Evolutionary conservation across 2,888 invertebrate species (phyloP).

Genomic region (Fragum fragum): DNA sequence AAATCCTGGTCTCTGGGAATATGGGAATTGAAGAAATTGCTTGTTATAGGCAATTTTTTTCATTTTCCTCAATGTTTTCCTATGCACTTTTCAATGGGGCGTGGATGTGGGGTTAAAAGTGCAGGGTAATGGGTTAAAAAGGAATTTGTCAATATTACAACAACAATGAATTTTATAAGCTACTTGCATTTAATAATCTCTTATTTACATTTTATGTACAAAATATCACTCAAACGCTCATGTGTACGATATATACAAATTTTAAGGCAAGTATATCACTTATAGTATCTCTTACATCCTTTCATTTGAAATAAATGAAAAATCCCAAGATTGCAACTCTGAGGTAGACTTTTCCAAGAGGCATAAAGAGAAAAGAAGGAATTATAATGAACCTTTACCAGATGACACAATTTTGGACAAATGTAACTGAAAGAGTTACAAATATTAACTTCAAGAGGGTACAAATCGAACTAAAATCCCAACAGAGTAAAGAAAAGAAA

Average conservation of each 20-base stretch:
- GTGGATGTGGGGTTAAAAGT: too few species aligned
- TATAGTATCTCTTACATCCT: background rate
- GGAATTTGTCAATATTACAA: too few species aligned
- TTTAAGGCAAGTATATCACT: slow-evolving; percentile 2
- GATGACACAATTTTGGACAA: too few species aligned
- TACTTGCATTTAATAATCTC: slow-evolving; percentile 6
- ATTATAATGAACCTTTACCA: too few species aligned
- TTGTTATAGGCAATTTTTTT: background rate
- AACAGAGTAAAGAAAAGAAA: too few species aligned
- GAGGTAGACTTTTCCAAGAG: background rate
- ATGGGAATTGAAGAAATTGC: slow-evolving; percentile 6
- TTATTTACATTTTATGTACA: slow-evolving; percentile 1
- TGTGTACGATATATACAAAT: background rate
- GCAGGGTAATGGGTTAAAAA: too few species aligned
- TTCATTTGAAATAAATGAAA: background rate
- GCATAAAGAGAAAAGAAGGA: too few species aligned
- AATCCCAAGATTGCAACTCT: background rate
- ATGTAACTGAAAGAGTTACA: too few species aligned
- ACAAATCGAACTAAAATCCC: too few species aligned
- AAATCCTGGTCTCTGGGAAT: too few species aligned
- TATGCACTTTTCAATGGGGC: too few species aligned
- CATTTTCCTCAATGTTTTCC: slow-evolving; percentile 1
- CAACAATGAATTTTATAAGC: background rate
- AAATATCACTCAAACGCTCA: background rate
- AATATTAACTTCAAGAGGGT: too few species aligned